These are phyloP conservation scores for Nomada flava DNA, from an alignment of 2,888 invertebrate genomes.

Conservation along the genomic window DNA sequence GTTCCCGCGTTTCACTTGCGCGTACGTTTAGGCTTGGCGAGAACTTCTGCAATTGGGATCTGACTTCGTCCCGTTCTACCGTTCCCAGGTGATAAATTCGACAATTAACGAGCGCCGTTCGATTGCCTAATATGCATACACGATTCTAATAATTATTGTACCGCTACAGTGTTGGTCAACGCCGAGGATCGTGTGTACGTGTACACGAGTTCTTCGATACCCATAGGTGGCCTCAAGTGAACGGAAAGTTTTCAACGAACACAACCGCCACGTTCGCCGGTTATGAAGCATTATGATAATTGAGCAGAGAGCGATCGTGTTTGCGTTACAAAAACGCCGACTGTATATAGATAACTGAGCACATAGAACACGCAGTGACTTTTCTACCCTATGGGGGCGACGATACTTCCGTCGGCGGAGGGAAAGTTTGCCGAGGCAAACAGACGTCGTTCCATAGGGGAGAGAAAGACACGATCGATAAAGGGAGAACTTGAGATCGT, in stretches of 20 bases:
- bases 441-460: constrained; percentile 44
- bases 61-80: background rate
- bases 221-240: background rate
- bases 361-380: constrained; percentile 5
- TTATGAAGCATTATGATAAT: constrained; percentile 11
- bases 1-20: background rate
- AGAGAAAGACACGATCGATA: constrained; percentile 60
- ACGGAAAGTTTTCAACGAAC: constrained; percentile 9
- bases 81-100: constrained; percentile 1
- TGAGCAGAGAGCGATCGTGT: constrained; percentile 8
- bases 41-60: background rate
- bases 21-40: background rate
- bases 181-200: background rate
- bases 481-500: constrained; percentile 43
- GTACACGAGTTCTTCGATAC: too few species aligned
- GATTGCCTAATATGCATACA: background rate
- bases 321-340: constrained; percentile 2
- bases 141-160: background rate
- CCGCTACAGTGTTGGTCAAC: background rate
- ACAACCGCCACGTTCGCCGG: too few species aligned
- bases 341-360: constrained; percentile 6
- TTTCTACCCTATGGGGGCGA: constrained; percentile 19
- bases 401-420: constrained; percentile 15
- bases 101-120: constrained; percentile 26
- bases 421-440: constrained; percentile 50